phyloP scores from a whole-genome alignment of 2,888 invertebrate species.

The Augiades crinisus region DNA sequence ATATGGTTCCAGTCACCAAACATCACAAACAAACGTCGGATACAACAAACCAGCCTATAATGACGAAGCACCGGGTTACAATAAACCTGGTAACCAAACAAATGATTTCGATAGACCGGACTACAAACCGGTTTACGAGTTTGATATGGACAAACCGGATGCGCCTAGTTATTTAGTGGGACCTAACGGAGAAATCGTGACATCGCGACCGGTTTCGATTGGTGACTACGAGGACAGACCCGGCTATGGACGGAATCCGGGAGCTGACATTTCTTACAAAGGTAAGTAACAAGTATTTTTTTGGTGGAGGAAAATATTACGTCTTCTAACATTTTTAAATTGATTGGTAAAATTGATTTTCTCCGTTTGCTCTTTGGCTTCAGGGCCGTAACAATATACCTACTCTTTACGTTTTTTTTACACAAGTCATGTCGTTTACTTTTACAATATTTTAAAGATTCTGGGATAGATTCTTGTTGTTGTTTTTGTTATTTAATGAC shows the following conservation, averaged over 20 bases:
- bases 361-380: too few relatives aligned
- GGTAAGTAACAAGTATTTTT: constrained; percentile 46
- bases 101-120: constrained; percentile 40
- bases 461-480: too few relatives aligned
- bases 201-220: constrained; percentile 61
- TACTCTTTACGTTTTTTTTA: too few relatives aligned
- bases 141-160: constrained; percentile 56
- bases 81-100: constrained; percentile 30
- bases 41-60: constrained; percentile 24
- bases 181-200: constrained; percentile 57
- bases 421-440: background rate
- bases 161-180: constrained; percentile 56
- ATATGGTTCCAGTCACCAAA: constrained; percentile 26
- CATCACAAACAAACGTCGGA: constrained; percentile 8
- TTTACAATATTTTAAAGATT: too few relatives aligned
- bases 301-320: too few relatives aligned
- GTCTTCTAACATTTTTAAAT: too few relatives aligned
- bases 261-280: constrained; percentile 46
- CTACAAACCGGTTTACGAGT: constrained; percentile 67
- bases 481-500: too few relatives aligned
- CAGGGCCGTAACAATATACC: too few relatives aligned
- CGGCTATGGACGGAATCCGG: constrained; percentile 47
- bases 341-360: too few relatives aligned
- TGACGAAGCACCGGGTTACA: constrained; percentile 29
- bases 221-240: constrained; percentile 48